Percentiles rank a stretch among this genome's conserved stretches.
These are phyloP conservation scores for Acanthosepion lycidas DNA, from an alignment of 2,888 invertebrate genomes.

Conservation along the genomic window DNA sequence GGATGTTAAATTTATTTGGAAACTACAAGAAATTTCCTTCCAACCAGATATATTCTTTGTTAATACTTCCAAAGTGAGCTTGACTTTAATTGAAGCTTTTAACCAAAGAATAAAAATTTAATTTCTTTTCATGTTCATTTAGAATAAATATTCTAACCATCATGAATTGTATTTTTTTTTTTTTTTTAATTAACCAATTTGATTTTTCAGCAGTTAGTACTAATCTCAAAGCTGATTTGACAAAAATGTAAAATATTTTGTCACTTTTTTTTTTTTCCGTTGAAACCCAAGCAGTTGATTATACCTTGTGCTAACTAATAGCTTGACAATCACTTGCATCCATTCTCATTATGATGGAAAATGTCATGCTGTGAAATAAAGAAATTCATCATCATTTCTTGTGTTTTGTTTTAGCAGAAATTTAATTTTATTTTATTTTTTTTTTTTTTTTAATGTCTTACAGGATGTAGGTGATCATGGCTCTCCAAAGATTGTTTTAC, in stretches of 20 bases:
- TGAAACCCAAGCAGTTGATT: not conserved
- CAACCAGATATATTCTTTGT: not conserved
- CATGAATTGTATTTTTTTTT: not conserved
- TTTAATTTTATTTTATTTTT: no score
- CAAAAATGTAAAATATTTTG: not conserved
- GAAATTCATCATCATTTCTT: not conserved
- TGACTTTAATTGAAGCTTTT: not conserved
- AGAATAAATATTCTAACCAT: not conserved
- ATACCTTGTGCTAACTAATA: not conserved
- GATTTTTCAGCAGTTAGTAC: not conserved
- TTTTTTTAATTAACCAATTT: not conserved
- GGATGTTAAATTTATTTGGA: no score
- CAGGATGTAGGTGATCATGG: no score
- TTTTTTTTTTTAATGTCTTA: no score
- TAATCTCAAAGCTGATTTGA: not conserved
- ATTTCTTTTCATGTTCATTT: not conserved
- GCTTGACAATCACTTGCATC: not conserved
- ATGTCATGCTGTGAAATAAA: conserved; percentile 20
- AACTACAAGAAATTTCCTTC: not conserved
- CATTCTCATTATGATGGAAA: not conserved
- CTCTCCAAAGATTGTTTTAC: no score
- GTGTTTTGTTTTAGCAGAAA: not conserved
- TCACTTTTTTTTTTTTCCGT: not conserved
- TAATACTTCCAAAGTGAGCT: not conserved
- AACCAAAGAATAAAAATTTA: not conserved